Conservation (phyloP, 2,113 vertebrate genomes). For the Cathartes aura region DNA sequence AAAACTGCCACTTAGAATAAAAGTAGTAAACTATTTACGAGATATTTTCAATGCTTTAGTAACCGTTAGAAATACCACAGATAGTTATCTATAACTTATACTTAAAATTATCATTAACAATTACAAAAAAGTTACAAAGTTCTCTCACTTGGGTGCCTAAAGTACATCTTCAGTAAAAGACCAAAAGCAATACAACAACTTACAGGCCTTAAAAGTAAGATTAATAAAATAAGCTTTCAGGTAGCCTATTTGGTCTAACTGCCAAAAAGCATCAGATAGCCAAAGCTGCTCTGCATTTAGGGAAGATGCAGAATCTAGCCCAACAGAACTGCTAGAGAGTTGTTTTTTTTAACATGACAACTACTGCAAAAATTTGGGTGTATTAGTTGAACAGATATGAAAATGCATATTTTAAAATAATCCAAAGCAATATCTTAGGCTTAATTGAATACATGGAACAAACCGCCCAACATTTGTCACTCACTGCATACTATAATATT, state of each 20-base stretch:
- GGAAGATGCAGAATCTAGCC: background rate
- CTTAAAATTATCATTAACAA: background rate
- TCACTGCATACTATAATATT: background rate
- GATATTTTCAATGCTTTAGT: background rate
- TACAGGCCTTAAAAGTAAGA: background rate
- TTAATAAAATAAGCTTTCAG: background rate
- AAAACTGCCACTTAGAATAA: background rate
- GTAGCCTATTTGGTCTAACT: background rate
- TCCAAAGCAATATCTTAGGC: background rate
- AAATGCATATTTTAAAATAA: background rate
- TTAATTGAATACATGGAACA: background rate
- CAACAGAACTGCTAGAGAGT: background rate
- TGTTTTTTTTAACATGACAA: background rate
- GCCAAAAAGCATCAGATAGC: background rate
- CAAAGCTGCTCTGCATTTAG: background rate
- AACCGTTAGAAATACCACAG: background rate
- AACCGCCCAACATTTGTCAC: background rate
- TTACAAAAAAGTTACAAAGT: background rate
- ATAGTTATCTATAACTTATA: background rate
- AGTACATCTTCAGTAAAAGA: background rate
- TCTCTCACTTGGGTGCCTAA: background rate
- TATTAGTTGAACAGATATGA: background rate
- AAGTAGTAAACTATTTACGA: background rate
- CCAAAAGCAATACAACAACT: background rate
- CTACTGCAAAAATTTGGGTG: background rate